Conservation (phyloP, 2,113 vertebrate species). For the Cyphomyrus discorhynchus region DNA sequence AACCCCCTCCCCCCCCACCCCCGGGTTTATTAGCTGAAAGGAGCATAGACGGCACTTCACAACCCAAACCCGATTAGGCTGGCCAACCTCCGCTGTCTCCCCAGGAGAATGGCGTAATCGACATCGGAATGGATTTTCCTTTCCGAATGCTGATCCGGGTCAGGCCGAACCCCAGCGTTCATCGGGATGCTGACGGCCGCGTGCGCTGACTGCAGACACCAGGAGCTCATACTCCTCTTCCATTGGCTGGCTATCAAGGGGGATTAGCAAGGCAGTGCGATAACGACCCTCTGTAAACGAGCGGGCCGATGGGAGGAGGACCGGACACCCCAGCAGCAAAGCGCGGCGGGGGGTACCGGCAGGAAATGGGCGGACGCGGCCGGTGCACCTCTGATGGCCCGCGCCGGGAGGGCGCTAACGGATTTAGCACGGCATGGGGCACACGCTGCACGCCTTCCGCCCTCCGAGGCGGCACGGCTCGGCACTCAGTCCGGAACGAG, state of each 20-base stretch:
- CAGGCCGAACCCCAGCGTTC: neutral
- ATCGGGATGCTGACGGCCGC: neutral
- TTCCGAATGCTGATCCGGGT: neutral
- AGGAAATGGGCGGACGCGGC: no score
- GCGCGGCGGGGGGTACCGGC: neutral
- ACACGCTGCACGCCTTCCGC: no score
- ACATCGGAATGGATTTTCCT: slow-evolving; percentile 18
- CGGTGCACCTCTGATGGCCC: neutral
- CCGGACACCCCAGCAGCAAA: neutral
- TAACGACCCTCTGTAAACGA: neutral
- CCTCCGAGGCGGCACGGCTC: neutral
- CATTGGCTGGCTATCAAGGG: slow-evolving; percentile 13
- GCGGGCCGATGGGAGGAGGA: neutral
- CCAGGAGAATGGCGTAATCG: neutral
- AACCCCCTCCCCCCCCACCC: neutral
- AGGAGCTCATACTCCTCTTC: slow-evolving; percentile 10
- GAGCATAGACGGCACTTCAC: slow-evolving; percentile 2
- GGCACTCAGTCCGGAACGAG: neutral
- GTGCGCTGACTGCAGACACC: slow-evolving; percentile 13
- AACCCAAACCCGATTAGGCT: slow-evolving; percentile 18
- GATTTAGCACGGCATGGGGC: neutral
- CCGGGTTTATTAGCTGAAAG: slow-evolving; percentile 9
- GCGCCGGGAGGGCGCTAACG: neutral
- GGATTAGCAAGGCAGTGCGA: slow-evolving; percentile 2
- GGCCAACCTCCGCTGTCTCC: slow-evolving; percentile 13